Evolutionary conservation across 2,888 invertebrate genomes (phyloP).

Genomic region (Drosophila merina): DNA sequence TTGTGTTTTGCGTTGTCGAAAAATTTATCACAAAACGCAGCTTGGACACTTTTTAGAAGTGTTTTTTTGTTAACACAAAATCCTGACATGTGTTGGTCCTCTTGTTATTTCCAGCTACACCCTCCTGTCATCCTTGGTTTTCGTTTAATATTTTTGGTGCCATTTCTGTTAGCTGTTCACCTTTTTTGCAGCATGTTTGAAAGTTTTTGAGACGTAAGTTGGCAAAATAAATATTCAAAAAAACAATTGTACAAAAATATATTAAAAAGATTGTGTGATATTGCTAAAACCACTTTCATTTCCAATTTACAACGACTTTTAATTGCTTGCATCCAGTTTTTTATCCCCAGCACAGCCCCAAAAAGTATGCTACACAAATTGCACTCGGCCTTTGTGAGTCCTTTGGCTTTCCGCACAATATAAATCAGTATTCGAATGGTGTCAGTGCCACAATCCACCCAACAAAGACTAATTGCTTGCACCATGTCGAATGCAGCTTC

Average conservation of each 20-base stretch:
- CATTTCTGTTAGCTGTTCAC: slow-evolving; percentile 28
- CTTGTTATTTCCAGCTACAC: slow-evolving; percentile 28
- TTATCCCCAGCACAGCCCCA: neutral
- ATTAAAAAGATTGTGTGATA: neutral
- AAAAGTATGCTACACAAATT: slow-evolving; percentile 28
- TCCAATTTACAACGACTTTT: slow-evolving; percentile 1
- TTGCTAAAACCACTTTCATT: neutral
- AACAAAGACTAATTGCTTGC: slow-evolving; percentile 46
- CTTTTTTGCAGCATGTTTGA: slow-evolving; percentile 39
- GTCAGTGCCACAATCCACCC: slow-evolving; percentile 46
- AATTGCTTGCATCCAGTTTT: slow-evolving; percentile 1
- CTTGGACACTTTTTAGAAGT: slow-evolving; percentile 65
- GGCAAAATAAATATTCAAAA: neutral
- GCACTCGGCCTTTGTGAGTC: neutral
- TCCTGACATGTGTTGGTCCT: slow-evolving; percentile 77
- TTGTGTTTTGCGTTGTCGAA: slow-evolving; percentile 13
- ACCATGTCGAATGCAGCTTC: slow-evolving; percentile 26
- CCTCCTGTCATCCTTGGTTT: slow-evolving; percentile 12
- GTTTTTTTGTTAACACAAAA: slow-evolving; percentile 55
- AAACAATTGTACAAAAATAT: too few species aligned
- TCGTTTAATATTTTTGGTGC: slow-evolving; percentile 21
- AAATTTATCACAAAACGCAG: slow-evolving; percentile 49
- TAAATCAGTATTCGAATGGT: slow-evolving; percentile 52
- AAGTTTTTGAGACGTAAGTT: neutral
- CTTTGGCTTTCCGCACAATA: slow-evolving; percentile 35